Conservation (phyloP, 2,113 vertebrate genomes). For the Felis chaus region DNA sequence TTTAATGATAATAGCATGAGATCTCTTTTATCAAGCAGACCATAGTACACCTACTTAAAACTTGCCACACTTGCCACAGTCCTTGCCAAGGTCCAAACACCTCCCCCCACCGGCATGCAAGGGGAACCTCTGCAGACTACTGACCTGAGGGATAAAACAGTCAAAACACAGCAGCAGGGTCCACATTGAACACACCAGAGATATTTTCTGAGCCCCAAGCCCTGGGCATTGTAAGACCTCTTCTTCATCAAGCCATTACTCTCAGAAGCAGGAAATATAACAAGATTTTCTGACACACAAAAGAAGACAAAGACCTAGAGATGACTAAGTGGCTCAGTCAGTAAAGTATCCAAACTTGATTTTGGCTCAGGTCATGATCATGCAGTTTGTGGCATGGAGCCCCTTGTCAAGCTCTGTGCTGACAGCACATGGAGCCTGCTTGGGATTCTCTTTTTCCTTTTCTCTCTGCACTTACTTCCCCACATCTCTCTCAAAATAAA, state of each 20-base stretch:
- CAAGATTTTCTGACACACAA: background rate
- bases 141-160: background rate
- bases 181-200: background rate
- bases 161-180: background rate
- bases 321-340: no score
- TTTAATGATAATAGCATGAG: background rate
- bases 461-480: no score
- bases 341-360: no score
- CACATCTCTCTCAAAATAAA: no score
- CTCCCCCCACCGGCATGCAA: background rate
- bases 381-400: no score
- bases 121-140: background rate
- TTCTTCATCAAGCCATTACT: background rate
- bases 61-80: background rate
- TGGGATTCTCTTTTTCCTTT: no score
- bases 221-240: background rate
- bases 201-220: background rate
- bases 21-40: background rate
- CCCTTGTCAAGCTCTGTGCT: no score
- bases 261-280: background rate
- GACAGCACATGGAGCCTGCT: no score
- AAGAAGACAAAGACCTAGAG: no score
- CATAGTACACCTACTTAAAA: background rate
- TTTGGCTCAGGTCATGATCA: no score
- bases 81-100: background rate